Base-by-base conservation (phyloP, 2,888 invertebrate species). In the Hetaerina titia region DNA sequence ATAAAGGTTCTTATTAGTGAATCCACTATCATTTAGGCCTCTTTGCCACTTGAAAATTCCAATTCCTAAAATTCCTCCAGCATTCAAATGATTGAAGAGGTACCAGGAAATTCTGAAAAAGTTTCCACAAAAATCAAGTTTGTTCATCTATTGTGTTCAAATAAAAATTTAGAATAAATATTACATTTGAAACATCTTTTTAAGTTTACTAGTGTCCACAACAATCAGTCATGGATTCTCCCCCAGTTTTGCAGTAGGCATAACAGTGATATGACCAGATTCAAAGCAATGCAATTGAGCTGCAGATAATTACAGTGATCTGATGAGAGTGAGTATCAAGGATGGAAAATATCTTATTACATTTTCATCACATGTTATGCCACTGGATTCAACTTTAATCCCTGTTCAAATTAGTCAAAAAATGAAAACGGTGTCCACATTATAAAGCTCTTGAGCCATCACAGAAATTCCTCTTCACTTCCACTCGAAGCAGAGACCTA, bases 361-460 rank as follows among this genome's bases (percentile, higher is more conserved):
- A 45, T 22, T 22, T 56, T 13, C 45, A 92, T n/a, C 64, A 69
- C 69, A 56, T 56, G 69, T 56, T 69, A 74, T 22, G 92, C 92
- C 69, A 15, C 92, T 64, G 64, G 31, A 31, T 69, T 64, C 69
- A n/a, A 22, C 22, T 64, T 90, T 63, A 64, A 31, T 64, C 64
- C 63, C 90, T 58, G 64, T 90, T 89, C 58, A 19, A 57, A 8
- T 22, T 45, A 19, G 45, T 92, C 92, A 92, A 64, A 92, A 56
- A 56, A 22, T 63, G 22, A 69, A 56, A n/a, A 56, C 89, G 56
- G 31, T 74, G 19, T 92, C 69, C 92, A 64, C 69, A 74, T 69
- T 74, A 74, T 92, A 92, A 92, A 92, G 92, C 92, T 92, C 92
- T 92, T 92, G 69, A 92, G 92, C 92, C 92, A 92, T 92, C 92